phyloP scores from a whole-genome alignment of 2,797 vertebrate genomes.

The Poeciliopsis infans region DNA sequence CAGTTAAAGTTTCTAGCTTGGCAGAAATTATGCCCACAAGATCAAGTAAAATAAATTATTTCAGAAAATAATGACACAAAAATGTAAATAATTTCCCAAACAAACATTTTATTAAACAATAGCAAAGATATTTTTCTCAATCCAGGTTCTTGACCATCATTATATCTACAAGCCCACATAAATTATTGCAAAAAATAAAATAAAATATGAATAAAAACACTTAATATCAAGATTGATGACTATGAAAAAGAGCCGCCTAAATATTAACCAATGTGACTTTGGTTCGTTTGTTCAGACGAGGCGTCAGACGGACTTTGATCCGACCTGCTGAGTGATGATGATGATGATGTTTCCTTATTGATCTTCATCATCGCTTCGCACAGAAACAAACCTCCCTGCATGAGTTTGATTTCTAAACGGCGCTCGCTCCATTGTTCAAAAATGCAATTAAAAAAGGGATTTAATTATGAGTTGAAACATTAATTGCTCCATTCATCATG shows the following conservation, averaged over 20 bases:
- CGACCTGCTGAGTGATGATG: not conserved
- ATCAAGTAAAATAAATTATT: not conserved
- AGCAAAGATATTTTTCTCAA: not conserved
- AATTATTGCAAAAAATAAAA: not conserved
- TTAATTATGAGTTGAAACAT: conserved; percentile 1
- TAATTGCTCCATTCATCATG: not conserved
- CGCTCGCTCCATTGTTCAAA: conserved; percentile 10
- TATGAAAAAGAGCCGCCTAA: not conserved
- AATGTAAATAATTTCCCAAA: not conserved
- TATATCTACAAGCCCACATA: not conserved
- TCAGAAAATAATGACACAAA: not conserved
- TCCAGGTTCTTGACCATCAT: not conserved
- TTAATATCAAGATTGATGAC: not conserved
- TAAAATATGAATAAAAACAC: not conserved
- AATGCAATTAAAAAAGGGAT: not conserved
- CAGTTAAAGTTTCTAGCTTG: not conserved
- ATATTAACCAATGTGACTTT: not conserved
- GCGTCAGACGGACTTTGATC: not conserved
- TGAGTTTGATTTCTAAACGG: not conserved
- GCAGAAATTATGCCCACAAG: not conserved
- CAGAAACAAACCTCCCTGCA: not conserved
- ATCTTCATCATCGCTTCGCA: not conserved
- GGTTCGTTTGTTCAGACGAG: not conserved
- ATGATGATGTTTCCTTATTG: not conserved
- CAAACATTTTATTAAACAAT: not conserved